Evolutionary conservation across 2,797 vertebrate genomes (phyloP).

Genomic region (Hylomyscus alleni): DNA sequence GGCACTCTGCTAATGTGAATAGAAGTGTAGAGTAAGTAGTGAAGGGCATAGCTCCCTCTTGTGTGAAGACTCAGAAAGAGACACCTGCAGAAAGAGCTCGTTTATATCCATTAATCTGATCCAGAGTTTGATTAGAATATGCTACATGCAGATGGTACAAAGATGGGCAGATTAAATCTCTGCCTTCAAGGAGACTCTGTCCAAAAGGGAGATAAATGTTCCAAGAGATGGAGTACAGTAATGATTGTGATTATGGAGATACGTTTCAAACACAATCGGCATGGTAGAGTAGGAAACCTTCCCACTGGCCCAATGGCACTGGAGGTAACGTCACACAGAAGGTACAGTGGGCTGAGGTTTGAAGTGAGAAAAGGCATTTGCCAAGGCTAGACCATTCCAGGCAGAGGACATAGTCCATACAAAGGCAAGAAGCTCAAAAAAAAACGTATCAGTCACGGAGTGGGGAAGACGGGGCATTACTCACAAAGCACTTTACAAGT

Average conservation of each 20-base stretch:
- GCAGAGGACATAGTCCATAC: neutral
- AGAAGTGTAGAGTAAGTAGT: no score
- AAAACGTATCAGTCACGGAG: slow-evolving; percentile 14
- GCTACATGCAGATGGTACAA: neutral
- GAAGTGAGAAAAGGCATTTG: slow-evolving; percentile 42
- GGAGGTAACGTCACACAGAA: slow-evolving; percentile 54
- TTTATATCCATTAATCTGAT: slow-evolving; percentile 25
- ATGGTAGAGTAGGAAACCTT: neutral
- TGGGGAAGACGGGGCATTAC: no score
- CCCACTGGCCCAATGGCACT: neutral
- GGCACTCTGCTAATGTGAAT: neutral
- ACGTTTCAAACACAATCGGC: slow-evolving; percentile 46
- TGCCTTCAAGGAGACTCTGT: slow-evolving; percentile 26
- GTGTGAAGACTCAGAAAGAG: slow-evolving; percentile 40
- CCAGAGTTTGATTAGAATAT: slow-evolving; percentile 29
- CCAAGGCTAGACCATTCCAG: slow-evolving; percentile 49
- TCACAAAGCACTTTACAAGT: neutral
- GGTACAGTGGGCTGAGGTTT: slow-evolving; percentile 15
- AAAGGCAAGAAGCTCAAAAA: slow-evolving; percentile 32
- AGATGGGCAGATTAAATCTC: slow-evolving; percentile 29
- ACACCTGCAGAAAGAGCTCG: neutral
- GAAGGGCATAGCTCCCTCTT: slow-evolving; percentile 69
- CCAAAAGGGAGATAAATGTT: slow-evolving; percentile 2
- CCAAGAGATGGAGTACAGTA: neutral
- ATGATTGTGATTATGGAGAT: neutral